Percentiles rank a stretch among this genome's conserved stretches.
These are phyloP conservation scores for Hystrix brachyura DNA, from an alignment of 2,113 vertebrate species.

Conservation along the genomic window DNA sequence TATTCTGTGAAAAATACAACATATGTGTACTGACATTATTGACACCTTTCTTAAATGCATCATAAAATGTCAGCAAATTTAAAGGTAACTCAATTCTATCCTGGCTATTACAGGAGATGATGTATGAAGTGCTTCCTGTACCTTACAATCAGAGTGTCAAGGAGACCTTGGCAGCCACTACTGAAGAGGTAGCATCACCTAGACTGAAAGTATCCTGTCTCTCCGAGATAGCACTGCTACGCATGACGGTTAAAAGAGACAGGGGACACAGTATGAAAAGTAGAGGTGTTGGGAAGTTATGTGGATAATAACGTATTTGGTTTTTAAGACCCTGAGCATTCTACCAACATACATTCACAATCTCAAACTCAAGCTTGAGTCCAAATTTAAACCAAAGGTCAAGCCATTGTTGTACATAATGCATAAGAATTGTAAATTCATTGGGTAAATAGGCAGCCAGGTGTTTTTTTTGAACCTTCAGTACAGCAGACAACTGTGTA, in stretches of 20 bases:
- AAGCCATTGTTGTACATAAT: neutral
- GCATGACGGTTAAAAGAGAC: neutral
- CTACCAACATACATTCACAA: neutral
- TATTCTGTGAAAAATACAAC: slow-evolving; percentile 34
- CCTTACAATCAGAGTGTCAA: neutral
- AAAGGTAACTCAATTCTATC: neutral
- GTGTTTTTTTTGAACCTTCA: slow-evolving; percentile 29
- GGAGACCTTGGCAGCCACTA: neutral
- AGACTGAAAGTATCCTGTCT: neutral
- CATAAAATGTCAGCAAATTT: neutral
- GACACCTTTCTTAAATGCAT: neutral
- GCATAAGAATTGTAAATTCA: neutral
- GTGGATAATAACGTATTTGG: neutral
- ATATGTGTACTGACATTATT: neutral
- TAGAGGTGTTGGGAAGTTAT: neutral
- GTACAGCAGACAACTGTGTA: neutral
- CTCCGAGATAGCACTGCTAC: neutral
- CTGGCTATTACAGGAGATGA: neutral
- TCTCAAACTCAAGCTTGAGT: slow-evolving; percentile 11
- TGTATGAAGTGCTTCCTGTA: neutral
- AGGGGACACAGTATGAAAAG: neutral
- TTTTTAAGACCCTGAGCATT: slow-evolving; percentile 9
- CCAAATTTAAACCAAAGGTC: slow-evolving; percentile 27
- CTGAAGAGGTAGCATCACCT: neutral
- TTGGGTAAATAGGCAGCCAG: neutral